A percentile compares a stretch with the other conserved stretches of the same genome.
Conservation (phyloP, 2,113 vertebrate genomes). For the Tursiops truncatus region DNA sequence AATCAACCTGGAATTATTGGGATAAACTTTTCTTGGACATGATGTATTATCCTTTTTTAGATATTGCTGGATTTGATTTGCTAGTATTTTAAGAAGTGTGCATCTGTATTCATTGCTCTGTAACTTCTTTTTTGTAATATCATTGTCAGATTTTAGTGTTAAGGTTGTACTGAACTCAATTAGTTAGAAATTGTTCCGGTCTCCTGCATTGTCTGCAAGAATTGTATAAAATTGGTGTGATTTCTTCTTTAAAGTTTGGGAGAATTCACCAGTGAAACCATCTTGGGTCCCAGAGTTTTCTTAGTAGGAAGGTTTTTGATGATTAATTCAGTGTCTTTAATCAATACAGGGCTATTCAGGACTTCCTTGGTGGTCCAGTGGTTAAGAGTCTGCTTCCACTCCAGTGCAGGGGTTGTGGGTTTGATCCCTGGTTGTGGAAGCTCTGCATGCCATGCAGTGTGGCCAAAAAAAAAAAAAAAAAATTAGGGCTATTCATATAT, state of each 20-base stretch:
- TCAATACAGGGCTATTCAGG: background rate
- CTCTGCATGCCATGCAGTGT: no score
- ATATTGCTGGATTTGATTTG: background rate
- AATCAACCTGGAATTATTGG: background rate
- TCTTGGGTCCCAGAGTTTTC: background rate
- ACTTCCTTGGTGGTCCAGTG: no score
- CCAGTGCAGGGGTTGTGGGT: no score
- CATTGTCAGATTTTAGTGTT: background rate
- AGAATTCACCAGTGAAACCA: background rate
- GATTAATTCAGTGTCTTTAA: background rate
- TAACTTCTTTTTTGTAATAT: background rate
- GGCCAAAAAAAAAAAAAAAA: no score
- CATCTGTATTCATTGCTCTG: background rate
- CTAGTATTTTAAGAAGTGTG: background rate
- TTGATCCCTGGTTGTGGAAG: no score
- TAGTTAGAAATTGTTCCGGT: background rate
- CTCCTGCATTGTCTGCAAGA: background rate
- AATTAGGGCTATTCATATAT: background rate
- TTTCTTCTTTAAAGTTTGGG: background rate
- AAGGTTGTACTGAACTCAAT: background rate
- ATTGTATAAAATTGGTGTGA: background rate
- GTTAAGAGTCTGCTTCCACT: no score
- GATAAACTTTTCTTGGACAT: background rate
- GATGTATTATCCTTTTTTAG: background rate
- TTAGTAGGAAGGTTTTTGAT: background rate